Base-by-base conservation (phyloP, 2,888 invertebrate genomes). In the Lymantria dispar region DNA sequence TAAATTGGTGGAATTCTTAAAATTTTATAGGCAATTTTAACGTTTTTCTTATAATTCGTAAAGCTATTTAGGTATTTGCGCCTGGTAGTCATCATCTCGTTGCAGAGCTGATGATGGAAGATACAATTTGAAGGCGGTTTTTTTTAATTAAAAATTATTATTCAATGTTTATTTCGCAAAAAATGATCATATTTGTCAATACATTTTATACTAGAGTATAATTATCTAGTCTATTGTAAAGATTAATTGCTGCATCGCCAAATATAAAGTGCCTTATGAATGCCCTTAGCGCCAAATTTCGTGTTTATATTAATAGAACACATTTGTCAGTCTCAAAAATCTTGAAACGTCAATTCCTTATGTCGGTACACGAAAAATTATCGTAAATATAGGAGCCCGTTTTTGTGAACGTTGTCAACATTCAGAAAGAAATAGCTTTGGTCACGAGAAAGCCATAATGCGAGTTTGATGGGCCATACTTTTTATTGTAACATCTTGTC, bases 401-500 rank as follows among this genome's bases (percentile, higher is more conserved):
- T 84, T 86, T 80, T 85, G 83, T 88, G 85, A 83, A 78, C 78
- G 79, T 80, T 77, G 76, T 79, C 68, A 76, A 74, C 69, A 65
- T 74, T 72, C 59, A 62, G 70, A 76, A 87, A 84, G 78, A 82
- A 88, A 87, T 86, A 73, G 74, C 52, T 77, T 78, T 42, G 64
- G 82, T 87, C 90, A 87, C 87, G 89, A 80, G 64, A 80, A 54
- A 60, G 73, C 58, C 71, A 68, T 85, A 84, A 87, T 83, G 80
- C 73, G 77, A 85, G 68, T 83, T 84, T 77, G 74, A 87, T 83
- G 74, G 78, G 71, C 72, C 66, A 74, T 77, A 76, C 72, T 78
- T 84, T 81, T 81, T 78, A 73, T 71, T 74, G 73, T 74, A 71
- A 80, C 80, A 80, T 81, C 83, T 86, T 82, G 78, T 81, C 72